Percentiles rank a stretch among this genome's conserved stretches.
Conservation (phyloP, 2,797 vertebrate species). For the Phylloscopus collybita region DNA sequence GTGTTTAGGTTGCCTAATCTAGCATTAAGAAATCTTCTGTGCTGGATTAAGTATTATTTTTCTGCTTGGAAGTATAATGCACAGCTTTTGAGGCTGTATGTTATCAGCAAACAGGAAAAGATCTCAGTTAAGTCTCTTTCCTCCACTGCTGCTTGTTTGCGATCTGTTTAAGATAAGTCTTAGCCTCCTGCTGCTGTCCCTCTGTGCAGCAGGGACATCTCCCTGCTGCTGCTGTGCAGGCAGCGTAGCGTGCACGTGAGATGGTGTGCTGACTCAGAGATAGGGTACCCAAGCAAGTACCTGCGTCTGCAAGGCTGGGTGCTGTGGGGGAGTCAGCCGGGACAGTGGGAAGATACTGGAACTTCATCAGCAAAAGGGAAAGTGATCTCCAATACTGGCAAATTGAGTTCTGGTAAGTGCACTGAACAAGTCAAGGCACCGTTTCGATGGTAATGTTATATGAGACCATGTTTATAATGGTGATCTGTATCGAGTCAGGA, state of each 20-base stretch:
- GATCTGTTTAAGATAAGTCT: neutral
- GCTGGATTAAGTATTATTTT: neutral
- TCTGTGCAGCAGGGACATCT: neutral
- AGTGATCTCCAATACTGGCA: neutral
- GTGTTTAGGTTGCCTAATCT: neutral
- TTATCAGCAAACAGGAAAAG: neutral
- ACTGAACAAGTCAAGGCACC: neutral
- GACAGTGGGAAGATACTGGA: neutral
- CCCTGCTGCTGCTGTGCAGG: neutral
- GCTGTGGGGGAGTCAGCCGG: fast-evolving
- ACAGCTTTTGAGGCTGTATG: neutral
- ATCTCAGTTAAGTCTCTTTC: neutral
- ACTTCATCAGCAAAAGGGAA: neutral
- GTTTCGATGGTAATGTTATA: neutral
- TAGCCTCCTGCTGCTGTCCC: neutral
- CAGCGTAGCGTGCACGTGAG: neutral
- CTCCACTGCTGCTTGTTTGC: neutral
- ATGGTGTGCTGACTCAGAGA: neutral
- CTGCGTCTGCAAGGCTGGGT: neutral
- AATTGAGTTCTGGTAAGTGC: conserved; percentile 12
- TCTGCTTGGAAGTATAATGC: neutral
- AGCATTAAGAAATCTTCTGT: neutral
- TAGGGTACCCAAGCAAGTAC: neutral
- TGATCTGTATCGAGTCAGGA: neutral
- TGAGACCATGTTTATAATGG: neutral